Conservation (phyloP, 2,888 invertebrate species). For the Microplitis deprimator region DNA sequence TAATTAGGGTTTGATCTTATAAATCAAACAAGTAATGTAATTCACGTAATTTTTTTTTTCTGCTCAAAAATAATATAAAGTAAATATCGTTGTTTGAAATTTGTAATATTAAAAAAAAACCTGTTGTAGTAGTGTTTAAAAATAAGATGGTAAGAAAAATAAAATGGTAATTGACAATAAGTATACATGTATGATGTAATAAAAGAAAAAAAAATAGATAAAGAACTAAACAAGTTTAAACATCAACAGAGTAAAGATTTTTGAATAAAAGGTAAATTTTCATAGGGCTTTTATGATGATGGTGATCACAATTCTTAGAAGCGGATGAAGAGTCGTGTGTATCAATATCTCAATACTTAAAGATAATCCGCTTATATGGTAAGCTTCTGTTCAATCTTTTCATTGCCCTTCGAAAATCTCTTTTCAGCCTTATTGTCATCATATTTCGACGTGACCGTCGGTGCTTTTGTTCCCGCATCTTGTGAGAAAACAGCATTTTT, state of each 20-base stretch:
- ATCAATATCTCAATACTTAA: conserved; percentile 42
- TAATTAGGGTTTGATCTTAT: too few species aligned
- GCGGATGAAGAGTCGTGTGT: conserved; percentile 54
- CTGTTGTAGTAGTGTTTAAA: too few species aligned
- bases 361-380: conserved; percentile 43
- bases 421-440: not conserved
- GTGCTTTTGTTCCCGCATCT: conserved; percentile 66
- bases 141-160: too few species aligned
- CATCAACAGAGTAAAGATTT: conserved; percentile 27
- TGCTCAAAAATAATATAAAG: too few species aligned
- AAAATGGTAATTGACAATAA: too few species aligned
- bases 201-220: not conserved
- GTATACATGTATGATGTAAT: too few species aligned
- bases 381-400: conserved; percentile 28
- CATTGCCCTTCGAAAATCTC: conserved; percentile 20
- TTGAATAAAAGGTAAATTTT: conserved; percentile 43
- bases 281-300: conserved; percentile 50
- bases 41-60: too few species aligned
- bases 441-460: conserved; percentile 46
- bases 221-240: conserved; percentile 19
- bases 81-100: too few species aligned
- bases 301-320: conserved; percentile 50
- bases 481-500: conserved; percentile 71
- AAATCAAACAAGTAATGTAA: too few species aligned
- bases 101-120: too few species aligned